Evolutionary conservation across 2,797 vertebrate genomes (phyloP), one percentile per base, ranked within the genome.

Genomic region (Bovichtus variegatus): DNA sequence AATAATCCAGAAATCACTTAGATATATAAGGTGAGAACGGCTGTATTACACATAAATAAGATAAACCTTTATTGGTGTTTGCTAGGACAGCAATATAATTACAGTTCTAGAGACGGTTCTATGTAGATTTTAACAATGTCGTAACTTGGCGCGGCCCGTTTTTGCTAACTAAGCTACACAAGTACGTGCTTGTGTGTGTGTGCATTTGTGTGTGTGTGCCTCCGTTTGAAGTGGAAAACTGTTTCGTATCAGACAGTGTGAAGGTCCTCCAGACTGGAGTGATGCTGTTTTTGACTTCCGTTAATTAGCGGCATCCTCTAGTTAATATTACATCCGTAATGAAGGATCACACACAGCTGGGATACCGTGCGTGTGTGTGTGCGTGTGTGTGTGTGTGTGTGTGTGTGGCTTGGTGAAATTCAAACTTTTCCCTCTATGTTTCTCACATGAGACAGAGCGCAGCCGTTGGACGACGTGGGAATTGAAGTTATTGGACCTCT

Each of bases 311-410:
- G 27, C 74, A 63, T 74, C 60, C 19, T 78, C 13, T 11, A 25
- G 19, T 65, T 83, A 62, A 65, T 81, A 62, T 82, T 50, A 59
- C n/a, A 16, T 64, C 70, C 25, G 53, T 77, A 66, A 77, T 59
- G 50, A 82, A 59, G 31, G 50, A 71, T 65, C 59, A 66, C 51
- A 73, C 50, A 50, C 27, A 61, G 65, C 54, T 66, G 6, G 3
- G 3, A 23, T 10, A 27, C 43, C 4, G 5, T 54, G 3, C 65
- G 29, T 31, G 29, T 7, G 10, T 29, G 46, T n/a, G n/a, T n/a
- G n/a, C n/a, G n/a, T n/a, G n/a, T n/a, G n/a, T n/a, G n/a, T n/a
- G n/a, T n/a, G n/a, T n/a, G 29, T 9, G 51, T 31, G 25, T 15
- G 11, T n/a, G 18, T 34, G 31, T 34, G 31, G 31, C 31, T n/a